Percentiles rank a stretch among this genome's conserved stretches.
Conservation (phyloP, 2,888 invertebrate species). For the Phrixothrix hirtus region DNA sequence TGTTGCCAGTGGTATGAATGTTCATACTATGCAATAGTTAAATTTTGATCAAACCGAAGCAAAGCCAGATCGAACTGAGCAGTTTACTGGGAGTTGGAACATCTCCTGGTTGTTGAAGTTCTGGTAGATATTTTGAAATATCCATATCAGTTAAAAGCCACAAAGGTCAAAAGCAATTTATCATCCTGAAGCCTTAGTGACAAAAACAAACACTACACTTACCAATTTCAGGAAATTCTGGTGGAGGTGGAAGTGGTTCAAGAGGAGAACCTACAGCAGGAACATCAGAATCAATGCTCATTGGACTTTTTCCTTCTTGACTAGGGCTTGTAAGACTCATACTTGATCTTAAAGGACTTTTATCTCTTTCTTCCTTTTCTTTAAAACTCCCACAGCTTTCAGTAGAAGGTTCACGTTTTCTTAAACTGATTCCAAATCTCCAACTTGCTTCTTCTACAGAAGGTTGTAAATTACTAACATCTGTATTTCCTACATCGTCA, state of each 20-base stretch:
- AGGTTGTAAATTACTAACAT: slow-evolving; percentile 67
- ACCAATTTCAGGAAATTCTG: slow-evolving; percentile 48
- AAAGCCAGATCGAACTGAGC: too few species aligned
- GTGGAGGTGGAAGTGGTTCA: slow-evolving; percentile 54
- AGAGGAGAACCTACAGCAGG: slow-evolving; percentile 58
- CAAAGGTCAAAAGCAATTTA: too few species aligned
- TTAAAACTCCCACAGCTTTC: slow-evolving; percentile 63
- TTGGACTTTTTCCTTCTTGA: slow-evolving; percentile 53
- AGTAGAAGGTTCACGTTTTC: slow-evolving; percentile 67
- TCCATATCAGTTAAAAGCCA: too few species aligned
- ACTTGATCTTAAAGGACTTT: slow-evolving; percentile 52
- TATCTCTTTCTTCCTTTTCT: slow-evolving; percentile 53
- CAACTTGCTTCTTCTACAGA: slow-evolving; percentile 74
- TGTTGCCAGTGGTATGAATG: too few species aligned
- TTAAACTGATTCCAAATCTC: slow-evolving; percentile 70
- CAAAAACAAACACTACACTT: slow-evolving; percentile 28
- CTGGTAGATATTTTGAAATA: too few species aligned
- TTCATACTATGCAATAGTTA: too few species aligned
- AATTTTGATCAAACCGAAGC: too few species aligned
- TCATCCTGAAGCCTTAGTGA: background rate
- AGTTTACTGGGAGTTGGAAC: too few species aligned
- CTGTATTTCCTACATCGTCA: slow-evolving; percentile 50
- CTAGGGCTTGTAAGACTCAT: slow-evolving; percentile 53
- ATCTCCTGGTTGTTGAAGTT: too few species aligned
- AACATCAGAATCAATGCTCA: slow-evolving; percentile 55